phyloP scores from a whole-genome alignment of 2,797 vertebrate genomes.

The Myiotriccus ornatus region DNA sequence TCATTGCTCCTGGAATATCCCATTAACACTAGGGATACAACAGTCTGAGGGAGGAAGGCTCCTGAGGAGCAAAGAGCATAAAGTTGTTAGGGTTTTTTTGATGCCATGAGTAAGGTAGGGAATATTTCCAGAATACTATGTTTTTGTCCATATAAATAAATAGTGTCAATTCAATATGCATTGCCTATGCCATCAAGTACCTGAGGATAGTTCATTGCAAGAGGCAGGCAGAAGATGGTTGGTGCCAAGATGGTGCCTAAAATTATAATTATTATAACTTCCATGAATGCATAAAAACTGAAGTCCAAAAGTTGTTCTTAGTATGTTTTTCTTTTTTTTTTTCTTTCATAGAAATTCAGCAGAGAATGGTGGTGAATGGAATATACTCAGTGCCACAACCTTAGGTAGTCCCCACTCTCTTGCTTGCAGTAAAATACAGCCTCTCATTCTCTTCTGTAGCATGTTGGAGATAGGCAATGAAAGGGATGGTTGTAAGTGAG shows the following conservation, averaged over 20 bases:
- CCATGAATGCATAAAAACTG: neutral
- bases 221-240: neutral
- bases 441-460: neutral
- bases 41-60: neutral
- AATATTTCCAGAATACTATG: neutral
- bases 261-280: neutral
- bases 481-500: neutral
- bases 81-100: neutral
- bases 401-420: neutral
- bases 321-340: neutral
- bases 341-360: neutral
- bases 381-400: neutral
- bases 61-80: neutral
- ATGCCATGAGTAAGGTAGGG: neutral
- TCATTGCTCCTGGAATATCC: neutral
- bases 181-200: neutral
- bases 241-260: neutral
- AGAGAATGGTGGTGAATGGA: neutral
- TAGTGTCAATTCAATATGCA: neutral
- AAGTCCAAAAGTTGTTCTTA: neutral
- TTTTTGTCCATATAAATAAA: neutral
- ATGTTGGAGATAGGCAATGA: fast-evolving
- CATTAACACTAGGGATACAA: neutral
- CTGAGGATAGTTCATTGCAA: neutral
- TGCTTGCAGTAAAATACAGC: neutral